These are phyloP conservation scores for Crotophaga sulcirostris DNA, from an alignment of 2,113 vertebrate species.

Conservation along the genomic window DNA sequence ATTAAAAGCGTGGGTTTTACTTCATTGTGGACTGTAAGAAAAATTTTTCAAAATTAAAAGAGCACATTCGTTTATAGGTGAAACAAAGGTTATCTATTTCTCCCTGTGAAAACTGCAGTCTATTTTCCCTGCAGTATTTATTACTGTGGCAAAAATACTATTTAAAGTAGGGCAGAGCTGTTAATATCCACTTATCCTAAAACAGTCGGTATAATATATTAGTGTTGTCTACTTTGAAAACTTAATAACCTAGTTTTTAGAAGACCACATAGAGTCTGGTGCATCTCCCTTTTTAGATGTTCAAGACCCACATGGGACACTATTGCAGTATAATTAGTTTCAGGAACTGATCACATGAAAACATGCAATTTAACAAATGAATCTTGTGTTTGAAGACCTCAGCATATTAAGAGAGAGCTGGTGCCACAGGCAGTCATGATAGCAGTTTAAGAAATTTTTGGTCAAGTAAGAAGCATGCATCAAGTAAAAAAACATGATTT, in stretches of 20 bases:
- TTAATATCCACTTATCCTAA: neutral
- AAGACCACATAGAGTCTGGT: neutral
- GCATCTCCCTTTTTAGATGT: neutral
- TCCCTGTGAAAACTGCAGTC: neutral
- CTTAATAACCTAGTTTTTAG: neutral
- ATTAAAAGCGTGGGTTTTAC: neutral
- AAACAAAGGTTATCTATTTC: neutral
- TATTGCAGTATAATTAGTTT: neutral
- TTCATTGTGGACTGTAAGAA: neutral
- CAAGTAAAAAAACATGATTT: neutral
- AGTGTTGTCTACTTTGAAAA: neutral
- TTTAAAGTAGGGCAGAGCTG: neutral
- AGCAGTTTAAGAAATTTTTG: neutral
- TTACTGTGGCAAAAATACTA: neutral
- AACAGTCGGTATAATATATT: neutral
- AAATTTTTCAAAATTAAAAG: neutral
- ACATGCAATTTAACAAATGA: neutral
- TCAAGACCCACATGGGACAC: neutral
- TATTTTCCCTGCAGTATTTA: neutral
- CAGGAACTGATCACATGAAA: neutral
- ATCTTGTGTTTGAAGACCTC: neutral
- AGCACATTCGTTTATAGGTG: neutral
- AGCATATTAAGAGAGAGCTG: neutral
- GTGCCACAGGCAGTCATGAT: neutral
- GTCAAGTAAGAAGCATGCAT: neutral